phyloP scores from a whole-genome alignment of 2,113 vertebrate species.

The Chunga burmeisteri region DNA sequence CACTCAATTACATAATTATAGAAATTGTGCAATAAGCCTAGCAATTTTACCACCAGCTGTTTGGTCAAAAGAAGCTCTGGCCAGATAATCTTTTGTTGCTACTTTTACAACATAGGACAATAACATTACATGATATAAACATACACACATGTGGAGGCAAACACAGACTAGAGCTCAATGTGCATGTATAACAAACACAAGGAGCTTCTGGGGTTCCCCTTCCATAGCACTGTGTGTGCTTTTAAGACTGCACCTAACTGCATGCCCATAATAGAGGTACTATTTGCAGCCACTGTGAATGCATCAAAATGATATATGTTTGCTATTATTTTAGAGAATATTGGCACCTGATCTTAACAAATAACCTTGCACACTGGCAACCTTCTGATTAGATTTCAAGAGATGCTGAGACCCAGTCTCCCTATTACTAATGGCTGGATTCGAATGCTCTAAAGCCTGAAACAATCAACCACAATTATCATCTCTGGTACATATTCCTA shows the following conservation, averaged over 20 bases:
- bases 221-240: not conserved
- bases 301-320: not conserved
- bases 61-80: not conserved
- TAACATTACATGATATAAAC: not conserved
- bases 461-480: not conserved
- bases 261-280: fast-evolving
- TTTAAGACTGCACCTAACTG: not conserved
- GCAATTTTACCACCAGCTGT: not conserved
- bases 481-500: not conserved
- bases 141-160: fast-evolving
- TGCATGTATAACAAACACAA: not conserved
- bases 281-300: not conserved
- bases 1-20: not conserved
- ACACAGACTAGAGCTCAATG: not conserved
- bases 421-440: not conserved
- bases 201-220: not conserved
- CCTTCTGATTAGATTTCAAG: not conserved
- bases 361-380: not conserved
- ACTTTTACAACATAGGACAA: not conserved
- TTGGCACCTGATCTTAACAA: not conserved
- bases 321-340: not conserved
- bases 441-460: not conserved
- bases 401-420: not conserved
- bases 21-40: not conserved
- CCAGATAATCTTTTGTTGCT: not conserved